These are phyloP conservation scores for Brachyistius frenatus DNA, from an alignment of 2,113 vertebrate species.

Conservation along the genomic window DNA sequence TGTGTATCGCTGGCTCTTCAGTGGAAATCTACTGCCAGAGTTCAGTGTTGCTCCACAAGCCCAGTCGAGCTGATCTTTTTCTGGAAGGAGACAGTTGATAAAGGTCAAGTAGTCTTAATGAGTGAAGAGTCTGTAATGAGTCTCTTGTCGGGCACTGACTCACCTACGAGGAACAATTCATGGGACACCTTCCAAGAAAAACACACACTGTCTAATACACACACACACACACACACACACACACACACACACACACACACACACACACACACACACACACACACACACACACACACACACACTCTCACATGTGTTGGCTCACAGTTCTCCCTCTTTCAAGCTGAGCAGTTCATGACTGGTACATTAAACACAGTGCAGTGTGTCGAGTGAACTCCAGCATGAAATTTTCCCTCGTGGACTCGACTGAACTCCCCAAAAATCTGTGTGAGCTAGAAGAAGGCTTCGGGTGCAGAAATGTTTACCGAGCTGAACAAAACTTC, in stretches of 20 bases:
- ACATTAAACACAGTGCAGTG: constrained; percentile 39
- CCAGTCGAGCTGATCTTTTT: not conserved
- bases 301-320: constrained; percentile 8
- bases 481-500: not conserved
- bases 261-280: too few species aligned
- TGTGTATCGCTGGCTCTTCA: too few species aligned
- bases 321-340: constrained; percentile 28
- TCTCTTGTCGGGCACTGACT: constrained; percentile 20
- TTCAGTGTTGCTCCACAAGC: not conserved
- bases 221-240: too few species aligned
- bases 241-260: too few species aligned
- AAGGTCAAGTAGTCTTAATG: constrained; percentile 28
- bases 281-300: not conserved
- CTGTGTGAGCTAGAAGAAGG: not conserved
- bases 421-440: constrained; percentile 19
- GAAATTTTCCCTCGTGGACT: constrained; percentile 16
- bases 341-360: constrained; percentile 39
- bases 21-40: not conserved
- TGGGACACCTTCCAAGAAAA: not conserved
- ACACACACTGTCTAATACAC: too few species aligned
- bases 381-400: constrained; percentile 8
- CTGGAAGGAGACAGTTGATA: not conserved
- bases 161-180: constrained; percentile 18
- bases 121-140: constrained; percentile 33
- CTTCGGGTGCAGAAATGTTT: not conserved